Conservation (phyloP, 2,888 invertebrate genomes). For the Torymus texanus region DNA sequence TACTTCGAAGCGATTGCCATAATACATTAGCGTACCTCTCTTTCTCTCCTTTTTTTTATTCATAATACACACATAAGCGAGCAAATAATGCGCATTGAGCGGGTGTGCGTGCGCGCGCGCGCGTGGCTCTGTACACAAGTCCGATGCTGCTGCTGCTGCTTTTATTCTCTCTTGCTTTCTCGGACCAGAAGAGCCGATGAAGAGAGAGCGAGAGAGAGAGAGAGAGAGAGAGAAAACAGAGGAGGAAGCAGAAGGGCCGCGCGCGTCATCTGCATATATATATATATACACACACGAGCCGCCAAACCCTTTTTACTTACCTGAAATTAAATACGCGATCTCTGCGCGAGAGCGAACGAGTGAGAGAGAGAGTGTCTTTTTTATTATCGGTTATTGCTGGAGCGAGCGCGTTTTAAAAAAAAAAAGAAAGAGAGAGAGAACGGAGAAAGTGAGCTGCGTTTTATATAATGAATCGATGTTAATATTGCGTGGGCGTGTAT, state of each 20-base stretch:
- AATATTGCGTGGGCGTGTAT: too few relatives aligned
- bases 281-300: neutral
- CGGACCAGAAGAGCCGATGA: constrained; percentile 30
- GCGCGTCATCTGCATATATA: constrained; percentile 17
- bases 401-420: neutral
- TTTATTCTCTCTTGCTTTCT: neutral
- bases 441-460: too few relatives aligned
- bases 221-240: constrained; percentile 44
- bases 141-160: constrained; percentile 29
- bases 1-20: constrained; percentile 39
- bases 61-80: constrained; percentile 29
- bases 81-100: constrained; percentile 48
- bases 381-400: constrained; percentile 2
- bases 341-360: too few relatives aligned
- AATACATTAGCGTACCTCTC: constrained; percentile 42
- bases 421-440: constrained; percentile 59
- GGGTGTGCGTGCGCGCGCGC: neutral
- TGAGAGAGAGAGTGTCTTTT: neutral
- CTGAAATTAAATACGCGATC: constrained; percentile 24
- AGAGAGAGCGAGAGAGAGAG: constrained; percentile 34
- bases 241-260: constrained; percentile 29
- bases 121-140: constrained; percentile 44
- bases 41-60: constrained; percentile 26
- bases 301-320: constrained; percentile 20
- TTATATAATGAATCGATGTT: too few relatives aligned